Evolutionary conservation across 2,888 invertebrate species (phyloP).

Genomic region (Caenorhabditis imperialis): DNA sequence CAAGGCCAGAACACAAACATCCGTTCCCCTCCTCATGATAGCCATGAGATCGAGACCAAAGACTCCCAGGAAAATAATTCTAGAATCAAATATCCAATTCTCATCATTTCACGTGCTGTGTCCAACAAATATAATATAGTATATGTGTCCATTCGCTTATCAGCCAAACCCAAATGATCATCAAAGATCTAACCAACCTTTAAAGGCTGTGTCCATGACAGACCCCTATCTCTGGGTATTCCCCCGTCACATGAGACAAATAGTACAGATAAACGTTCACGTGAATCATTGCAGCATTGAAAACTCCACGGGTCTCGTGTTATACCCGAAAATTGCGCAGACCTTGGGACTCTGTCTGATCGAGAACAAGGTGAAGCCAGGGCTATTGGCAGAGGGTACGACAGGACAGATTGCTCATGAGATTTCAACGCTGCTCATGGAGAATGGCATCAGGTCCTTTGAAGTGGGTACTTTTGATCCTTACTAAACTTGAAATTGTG

Average conservation of each 20-base stretch:
- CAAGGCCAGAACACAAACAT: too few species aligned
- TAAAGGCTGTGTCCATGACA: constrained; percentile 43
- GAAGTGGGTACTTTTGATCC: constrained; percentile 7
- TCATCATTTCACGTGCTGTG: too few species aligned
- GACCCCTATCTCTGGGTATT: constrained; percentile 35
- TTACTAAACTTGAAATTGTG: too few species aligned
- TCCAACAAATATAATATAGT: not conserved
- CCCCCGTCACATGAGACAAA: too few species aligned
- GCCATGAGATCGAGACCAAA: too few species aligned
- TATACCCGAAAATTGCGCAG: constrained; percentile 50
- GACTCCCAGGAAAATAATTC: too few species aligned
- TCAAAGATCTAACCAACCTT: constrained; percentile 34
- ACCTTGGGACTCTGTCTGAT: constrained; percentile 58
- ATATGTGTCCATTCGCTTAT: not conserved
- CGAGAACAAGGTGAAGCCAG: constrained; percentile 77
- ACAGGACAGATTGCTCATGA: constrained; percentile 77
- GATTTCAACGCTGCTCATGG: constrained; percentile 77
- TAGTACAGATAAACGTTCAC: too few species aligned
- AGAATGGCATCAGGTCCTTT: constrained; percentile 66
- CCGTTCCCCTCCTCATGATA: too few species aligned
- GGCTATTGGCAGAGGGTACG: constrained; percentile 79
- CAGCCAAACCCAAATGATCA: constrained; percentile 11
- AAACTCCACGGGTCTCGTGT: constrained; percentile 31
- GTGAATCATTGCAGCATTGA: constrained; percentile 45
- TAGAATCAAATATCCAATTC: too few species aligned